A percentile compares a stretch with the other conserved stretches of the same genome.
Evolutionary conservation across 1,140 invertebrate species (phyloP).

Genomic region (Platorchestia sp.): DNA sequence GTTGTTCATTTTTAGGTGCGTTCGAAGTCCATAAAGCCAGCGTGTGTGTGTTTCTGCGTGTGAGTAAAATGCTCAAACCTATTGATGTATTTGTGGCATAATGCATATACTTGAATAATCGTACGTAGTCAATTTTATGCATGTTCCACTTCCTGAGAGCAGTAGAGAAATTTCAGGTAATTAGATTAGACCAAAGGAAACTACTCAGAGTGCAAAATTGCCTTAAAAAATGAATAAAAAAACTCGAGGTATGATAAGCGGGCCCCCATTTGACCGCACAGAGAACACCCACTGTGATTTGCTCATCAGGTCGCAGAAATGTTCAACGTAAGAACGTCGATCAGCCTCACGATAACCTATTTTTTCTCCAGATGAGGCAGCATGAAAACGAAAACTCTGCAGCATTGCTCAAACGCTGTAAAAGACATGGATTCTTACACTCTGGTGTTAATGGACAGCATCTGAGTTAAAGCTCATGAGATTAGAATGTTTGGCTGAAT

Average conservation of each 20-base stretch:
- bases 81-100: too few relatives aligned
- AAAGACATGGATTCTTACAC: neutral
- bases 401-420: neutral
- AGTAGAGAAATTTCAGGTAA: neutral
- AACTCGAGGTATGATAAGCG: neutral
- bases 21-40: too few relatives aligned
- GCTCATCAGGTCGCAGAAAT: neutral
- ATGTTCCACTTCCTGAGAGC: neutral
- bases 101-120: too few relatives aligned
- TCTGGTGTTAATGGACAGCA: neutral
- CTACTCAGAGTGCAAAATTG: too few relatives aligned
- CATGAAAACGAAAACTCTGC: neutral
- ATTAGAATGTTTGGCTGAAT: neutral
- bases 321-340: neutral
- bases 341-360: neutral
- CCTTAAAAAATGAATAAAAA: too few relatives aligned
- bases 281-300: neutral
- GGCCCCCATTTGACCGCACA: neutral
- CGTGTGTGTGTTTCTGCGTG: too few relatives aligned
- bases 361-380: neutral
- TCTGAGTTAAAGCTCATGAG: neutral
- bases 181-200: too few relatives aligned
- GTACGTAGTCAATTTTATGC: neutral
- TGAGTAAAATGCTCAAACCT: too few relatives aligned
- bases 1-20: too few relatives aligned